Base-by-base conservation (phyloP, 2,797 vertebrate genomes). In the Gymnothorax reevesii region DNA sequence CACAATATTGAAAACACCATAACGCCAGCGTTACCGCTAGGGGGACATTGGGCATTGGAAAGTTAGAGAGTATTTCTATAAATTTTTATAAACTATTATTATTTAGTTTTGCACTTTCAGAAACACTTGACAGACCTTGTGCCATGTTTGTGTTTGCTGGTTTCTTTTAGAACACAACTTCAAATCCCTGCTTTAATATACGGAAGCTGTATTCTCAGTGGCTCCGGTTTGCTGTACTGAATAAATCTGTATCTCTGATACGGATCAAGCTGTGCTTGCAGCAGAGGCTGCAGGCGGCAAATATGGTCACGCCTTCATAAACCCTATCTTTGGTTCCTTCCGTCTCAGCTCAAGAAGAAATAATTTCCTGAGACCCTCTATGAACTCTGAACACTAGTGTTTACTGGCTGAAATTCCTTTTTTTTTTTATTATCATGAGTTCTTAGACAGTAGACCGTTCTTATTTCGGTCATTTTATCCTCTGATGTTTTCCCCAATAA, bases 281-380 rank as follows among this genome's bases (percentile, higher is more conserved):
- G 57, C 57, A 15, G 4, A 9, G 60, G 60, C 60, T 15, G 60
- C 60, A 17, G 60, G 60, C 3, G 60, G 60, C 60, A 20, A 17
- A 42, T 42, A 42, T 42, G 33, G 33, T 42, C 33, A 42, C 33
- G 33, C 33, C 15, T 10, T 49, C 13, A n/a, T 57, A 52, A 2
- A 49, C 33, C 13, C 42, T 57, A 55, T 83, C 69, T 55, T 27
- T 54, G 15, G 60, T 71, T 54, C 42, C 33, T n/a, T 62, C 25
- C 7, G 25, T 85, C 75, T 87, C 57, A 82, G 54, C 66, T 52
- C 57, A 85, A 27, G n/a, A 69, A 33, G n/a, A 87, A 83, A 87
- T 90, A 0, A 79, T 87, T 88, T 83, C 88, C 87, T 87, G 13
- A 69, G 62, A 89, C 88, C 87, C 77, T 60, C 87, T 42, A 86